Evolutionary conservation across 2,797 vertebrate genomes (phyloP).

Genomic region (Trachurus trachurus): DNA sequence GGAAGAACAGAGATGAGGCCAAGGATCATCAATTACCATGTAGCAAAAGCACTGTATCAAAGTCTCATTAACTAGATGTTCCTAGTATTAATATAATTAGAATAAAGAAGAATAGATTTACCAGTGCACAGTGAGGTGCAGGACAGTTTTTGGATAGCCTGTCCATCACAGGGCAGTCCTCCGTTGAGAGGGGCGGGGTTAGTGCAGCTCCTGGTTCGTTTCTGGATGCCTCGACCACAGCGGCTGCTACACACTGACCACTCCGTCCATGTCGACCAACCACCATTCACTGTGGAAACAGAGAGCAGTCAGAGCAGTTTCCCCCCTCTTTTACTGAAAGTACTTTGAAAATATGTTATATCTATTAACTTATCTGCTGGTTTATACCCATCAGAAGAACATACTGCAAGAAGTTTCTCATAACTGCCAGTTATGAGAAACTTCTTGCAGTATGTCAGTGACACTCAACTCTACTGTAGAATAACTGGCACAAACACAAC

Average conservation of each 20-base stretch:
- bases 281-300: constrained; percentile 90
- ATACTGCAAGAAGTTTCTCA: not conserved
- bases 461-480: not conserved
- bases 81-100: not conserved
- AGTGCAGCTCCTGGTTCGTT: constrained; percentile 94
- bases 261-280: constrained; percentile 97
- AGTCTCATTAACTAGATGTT: not conserved
- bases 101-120: constrained; percentile 59
- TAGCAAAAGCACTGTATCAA: not conserved
- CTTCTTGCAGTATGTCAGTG: too few relatives aligned
- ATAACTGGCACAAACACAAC: not conserved
- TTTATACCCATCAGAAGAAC: not conserved
- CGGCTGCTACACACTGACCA: constrained; percentile 95
- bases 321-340: not conserved
- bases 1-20: not conserved
- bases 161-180: constrained; percentile 93
- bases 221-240: constrained; percentile 94
- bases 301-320: constrained; percentile 29
- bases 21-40: constrained; percentile 4
- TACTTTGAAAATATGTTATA: not conserved
- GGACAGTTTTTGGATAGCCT: constrained; percentile 92
- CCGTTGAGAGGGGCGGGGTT: constrained; percentile 95
- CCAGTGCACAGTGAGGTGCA: constrained; percentile 94
- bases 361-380: not conserved
- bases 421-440: too few relatives aligned